Conservation (phyloP, 2,113 vertebrate species). For the Zosterops borbonicus region DNA sequence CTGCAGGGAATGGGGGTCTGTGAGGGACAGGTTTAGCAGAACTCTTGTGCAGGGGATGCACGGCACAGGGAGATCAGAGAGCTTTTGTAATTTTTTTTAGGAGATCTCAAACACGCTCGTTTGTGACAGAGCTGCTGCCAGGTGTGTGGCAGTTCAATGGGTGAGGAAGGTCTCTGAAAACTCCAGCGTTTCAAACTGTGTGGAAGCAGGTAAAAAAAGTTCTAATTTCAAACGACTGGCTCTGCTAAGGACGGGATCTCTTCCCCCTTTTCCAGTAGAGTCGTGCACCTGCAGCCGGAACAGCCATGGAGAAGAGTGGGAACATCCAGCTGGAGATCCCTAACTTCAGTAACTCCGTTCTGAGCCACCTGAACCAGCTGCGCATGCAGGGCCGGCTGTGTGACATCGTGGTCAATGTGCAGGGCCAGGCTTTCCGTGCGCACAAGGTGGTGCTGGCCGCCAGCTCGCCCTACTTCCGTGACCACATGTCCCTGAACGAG, state of each 20-base stretch:
- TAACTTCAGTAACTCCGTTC: conserved; percentile 97
- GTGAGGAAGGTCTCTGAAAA: background rate
- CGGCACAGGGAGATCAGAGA: background rate
- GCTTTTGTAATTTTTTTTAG: background rate
- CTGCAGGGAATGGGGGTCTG: background rate
- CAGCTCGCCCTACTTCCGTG: conserved; percentile 98
- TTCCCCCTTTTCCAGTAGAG: conserved; percentile 35
- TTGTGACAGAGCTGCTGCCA: background rate
- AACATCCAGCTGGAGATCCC: conserved; percentile 98
- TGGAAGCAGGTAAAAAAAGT: background rate
- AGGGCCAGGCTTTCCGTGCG: conserved; percentile 94
- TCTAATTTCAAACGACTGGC: background rate
- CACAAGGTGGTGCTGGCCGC: conserved; percentile 98
- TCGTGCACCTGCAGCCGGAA: conserved; percentile 49
- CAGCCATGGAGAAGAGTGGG: conserved; percentile 92
- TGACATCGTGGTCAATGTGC: conserved; percentile 96
- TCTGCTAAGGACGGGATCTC: background rate
- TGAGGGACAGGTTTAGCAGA: background rate
- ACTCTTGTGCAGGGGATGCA: background rate
- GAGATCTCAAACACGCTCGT: accelerated
- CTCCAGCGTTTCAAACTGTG: background rate
- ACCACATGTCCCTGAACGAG: conserved; percentile 98
- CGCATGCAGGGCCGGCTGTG: conserved; percentile 96
- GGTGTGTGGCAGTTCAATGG: background rate
- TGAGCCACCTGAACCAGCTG: conserved; percentile 95